These are phyloP conservation scores for Cephus sareptanus DNA, from an alignment of 2,888 invertebrate species.

Conservation along the genomic window DNA sequence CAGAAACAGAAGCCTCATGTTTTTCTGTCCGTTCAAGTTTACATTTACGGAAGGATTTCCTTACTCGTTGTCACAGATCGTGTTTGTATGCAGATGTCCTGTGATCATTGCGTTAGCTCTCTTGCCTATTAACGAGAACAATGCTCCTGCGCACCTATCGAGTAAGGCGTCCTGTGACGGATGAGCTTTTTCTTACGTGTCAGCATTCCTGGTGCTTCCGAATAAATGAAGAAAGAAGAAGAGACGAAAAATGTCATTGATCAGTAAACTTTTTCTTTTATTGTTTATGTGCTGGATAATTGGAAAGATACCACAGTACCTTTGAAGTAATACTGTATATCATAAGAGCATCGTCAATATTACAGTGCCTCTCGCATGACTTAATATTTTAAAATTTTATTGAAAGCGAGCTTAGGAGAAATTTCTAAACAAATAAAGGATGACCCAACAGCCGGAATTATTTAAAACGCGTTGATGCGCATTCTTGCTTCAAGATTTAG, in stretches of 20 bases:
- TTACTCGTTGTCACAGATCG: conserved; percentile 46
- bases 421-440: not conserved
- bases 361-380: not conserved
- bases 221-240: not conserved
- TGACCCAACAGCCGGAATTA: not conserved
- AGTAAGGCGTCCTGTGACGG: not conserved
- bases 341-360: not conserved
- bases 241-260: not conserved
- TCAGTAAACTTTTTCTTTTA: not conserved
- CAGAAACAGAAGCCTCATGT: conserved; percentile 32
- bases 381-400: not conserved
- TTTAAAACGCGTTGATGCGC: not conserved
- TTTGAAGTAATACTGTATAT: not conserved
- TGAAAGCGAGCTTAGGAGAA: not conserved
- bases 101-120: conserved; percentile 32
- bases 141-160: conserved; percentile 21
- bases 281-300: not conserved
- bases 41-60: conserved; percentile 56
- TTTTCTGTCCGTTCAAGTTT: conserved; percentile 38
- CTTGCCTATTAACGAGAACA: conserved; percentile 39
- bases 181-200: not conserved
- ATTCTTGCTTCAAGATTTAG: not conserved
- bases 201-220: not conserved
- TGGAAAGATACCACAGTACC: not conserved
- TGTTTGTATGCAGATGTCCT: conserved; percentile 50